Base-by-base conservation (phyloP, 2,113 vertebrate species). In the Zosterops hypoxanthus region DNA sequence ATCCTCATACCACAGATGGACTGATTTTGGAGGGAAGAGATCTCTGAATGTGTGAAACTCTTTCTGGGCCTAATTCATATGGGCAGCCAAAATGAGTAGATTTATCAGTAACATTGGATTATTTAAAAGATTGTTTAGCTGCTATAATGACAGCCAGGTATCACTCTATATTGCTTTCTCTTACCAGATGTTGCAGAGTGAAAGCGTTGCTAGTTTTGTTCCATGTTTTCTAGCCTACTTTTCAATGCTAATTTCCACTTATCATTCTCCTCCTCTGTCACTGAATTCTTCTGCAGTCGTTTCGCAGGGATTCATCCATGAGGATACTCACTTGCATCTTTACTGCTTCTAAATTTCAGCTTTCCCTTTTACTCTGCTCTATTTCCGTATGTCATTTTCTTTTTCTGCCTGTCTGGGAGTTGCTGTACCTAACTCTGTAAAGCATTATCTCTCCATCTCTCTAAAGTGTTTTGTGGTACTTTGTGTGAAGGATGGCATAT, bases 401-500 rank as follows among this genome's bases (percentile, higher is more conserved):
- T 89, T 95, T 97, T 95, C 95, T 97, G 96, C 94, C 95, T 96
- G 95, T 94, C 95, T 96, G 88, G 90, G 95, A 97, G 94, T 94
- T 91, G 86, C 93, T 96, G 95, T 95, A 96, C 95, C 93, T 95
- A 96, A 96, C 94, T 96, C 95, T 95, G 94, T 97, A 97, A 97
- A 95, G 94, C 96, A 97, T 97, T 97, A 97, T 95, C 92, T 97
- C 78, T 96, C 95, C 96, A 94, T 97, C 96, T 95, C 92, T 97
- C 95, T 95, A 96, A 97, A 97, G 92, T 97, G 96, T 96, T 97
- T 96, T 97, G 97, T 95, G 96, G 97, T 97, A 96, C 95, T 97
- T 94, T 88, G 90, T 96, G 91, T 97, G 97, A 97, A 88, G 93
- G 92, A 97, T 97, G 95, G 97, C 87, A 96, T 96, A 97, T 97